Evolutionary conservation across 2,888 invertebrate species (phyloP).

Genomic region (Meteorus colon): DNA sequence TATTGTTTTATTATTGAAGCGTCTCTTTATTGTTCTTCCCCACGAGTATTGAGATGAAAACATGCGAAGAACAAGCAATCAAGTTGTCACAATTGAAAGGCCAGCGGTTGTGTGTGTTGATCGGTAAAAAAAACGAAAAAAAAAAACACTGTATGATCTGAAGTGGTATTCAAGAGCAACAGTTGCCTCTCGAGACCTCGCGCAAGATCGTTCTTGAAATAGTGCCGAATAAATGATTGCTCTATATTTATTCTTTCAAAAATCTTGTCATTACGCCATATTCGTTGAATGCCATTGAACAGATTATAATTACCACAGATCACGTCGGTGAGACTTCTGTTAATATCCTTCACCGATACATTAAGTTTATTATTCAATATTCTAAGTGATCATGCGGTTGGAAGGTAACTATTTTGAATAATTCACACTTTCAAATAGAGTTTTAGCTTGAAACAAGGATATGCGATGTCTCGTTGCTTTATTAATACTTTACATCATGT

Average conservation of each 20-base stretch:
- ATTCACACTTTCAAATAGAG: conserved; percentile 5
- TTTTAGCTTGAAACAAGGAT: neutral
- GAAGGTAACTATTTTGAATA: neutral
- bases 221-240: too few relatives aligned
- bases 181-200: neutral
- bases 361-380: neutral
- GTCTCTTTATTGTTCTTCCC: neutral
- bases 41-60: neutral
- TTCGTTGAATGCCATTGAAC: too few relatives aligned
- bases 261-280: too few relatives aligned
- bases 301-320: too few relatives aligned
- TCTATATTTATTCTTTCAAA: too few relatives aligned
- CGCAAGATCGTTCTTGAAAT: too few relatives aligned
- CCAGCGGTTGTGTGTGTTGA: neutral
- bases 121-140: neutral
- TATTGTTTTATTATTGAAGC: too few relatives aligned
- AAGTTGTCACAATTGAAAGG: neutral
- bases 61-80: neutral
- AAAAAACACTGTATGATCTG: neutral
- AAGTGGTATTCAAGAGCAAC: neutral
- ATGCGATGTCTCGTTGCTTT: neutral
- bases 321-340: too few relatives aligned
- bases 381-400: neutral
- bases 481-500: neutral
- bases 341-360: too few relatives aligned